Evolutionary conservation across 2,888 invertebrate genomes (phyloP).

Genomic region (Drosophila anomelani): DNA sequence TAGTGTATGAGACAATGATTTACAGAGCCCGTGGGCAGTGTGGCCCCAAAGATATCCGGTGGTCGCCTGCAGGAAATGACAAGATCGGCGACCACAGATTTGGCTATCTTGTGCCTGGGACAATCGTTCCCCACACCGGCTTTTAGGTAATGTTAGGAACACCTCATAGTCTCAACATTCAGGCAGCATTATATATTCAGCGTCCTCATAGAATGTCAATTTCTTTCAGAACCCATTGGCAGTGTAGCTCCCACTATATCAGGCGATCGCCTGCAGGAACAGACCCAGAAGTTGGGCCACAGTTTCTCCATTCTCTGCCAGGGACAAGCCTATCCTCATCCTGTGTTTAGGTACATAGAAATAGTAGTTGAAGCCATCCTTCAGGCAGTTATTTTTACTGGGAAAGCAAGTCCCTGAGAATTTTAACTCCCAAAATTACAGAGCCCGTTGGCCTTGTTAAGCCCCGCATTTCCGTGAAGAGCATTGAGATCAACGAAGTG

Average conservation of each 20-base stretch:
- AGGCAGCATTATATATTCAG: constrained; percentile 46
- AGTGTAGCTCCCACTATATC: constrained; percentile 88
- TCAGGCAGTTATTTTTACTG: constrained; percentile 52
- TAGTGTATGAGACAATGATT: background rate
- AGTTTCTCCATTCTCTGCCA: constrained; percentile 89
- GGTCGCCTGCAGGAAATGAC: constrained; percentile 86
- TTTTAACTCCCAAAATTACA: constrained; percentile 43
- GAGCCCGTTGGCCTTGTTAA: constrained; percentile 83
- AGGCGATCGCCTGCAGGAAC: constrained; percentile 86
- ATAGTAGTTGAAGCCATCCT: background rate
- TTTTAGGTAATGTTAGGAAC: constrained; percentile 85
- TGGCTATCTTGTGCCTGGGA: constrained; percentile 86
- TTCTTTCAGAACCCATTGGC: constrained; percentile 87
- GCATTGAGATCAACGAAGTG: constrained; percentile 82
- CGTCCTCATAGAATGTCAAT: background rate
- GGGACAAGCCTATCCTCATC: constrained; percentile 91
- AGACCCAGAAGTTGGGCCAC: constrained; percentile 83
- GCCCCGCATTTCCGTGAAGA: constrained; percentile 81
- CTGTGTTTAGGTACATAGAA: constrained; percentile 88
- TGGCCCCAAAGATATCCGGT: constrained; percentile 85
- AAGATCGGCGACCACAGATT: constrained; percentile 42
- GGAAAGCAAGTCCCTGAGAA: too few species aligned
- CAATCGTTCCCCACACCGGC: constrained; percentile 86
- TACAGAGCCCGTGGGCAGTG: constrained; percentile 86
- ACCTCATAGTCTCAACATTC: constrained; percentile 27